phyloP scores from a whole-genome alignment of 2,888 invertebrate genomes.

The Horisme vitalbata region DNA sequence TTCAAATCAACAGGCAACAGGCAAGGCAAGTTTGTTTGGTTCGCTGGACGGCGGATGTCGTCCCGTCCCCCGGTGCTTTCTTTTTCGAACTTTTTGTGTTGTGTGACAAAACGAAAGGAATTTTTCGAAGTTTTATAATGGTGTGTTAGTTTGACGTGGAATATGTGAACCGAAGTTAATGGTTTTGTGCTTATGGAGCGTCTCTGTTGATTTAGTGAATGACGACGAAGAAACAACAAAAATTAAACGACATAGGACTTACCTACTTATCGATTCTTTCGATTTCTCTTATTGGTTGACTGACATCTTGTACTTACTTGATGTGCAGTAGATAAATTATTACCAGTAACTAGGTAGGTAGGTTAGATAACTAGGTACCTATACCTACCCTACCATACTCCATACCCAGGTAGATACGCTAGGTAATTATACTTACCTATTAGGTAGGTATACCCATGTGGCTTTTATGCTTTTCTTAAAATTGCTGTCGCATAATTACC shows the following conservation, averaged over 20 bases:
- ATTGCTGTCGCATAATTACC: no score
- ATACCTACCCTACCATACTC: no score
- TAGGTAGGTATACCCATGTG: not conserved
- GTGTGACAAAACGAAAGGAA: conserved; percentile 57
- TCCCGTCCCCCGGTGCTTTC: conserved; percentile 52
- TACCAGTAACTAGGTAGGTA: not conserved
- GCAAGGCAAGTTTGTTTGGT: conserved; percentile 66
- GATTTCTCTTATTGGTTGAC: conserved; percentile 43
- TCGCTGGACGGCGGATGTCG: conserved; percentile 65
- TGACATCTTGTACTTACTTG: conserved; percentile 11
- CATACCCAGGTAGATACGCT: not conserved
- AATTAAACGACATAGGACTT: conserved; percentile 47
- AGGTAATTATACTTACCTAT: not conserved
- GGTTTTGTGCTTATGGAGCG: conserved; percentile 38
- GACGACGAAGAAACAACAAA: conserved; percentile 42
- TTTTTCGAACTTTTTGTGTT: conserved; percentile 63
- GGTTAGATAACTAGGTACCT: not conserved
- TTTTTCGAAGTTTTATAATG: conserved; percentile 51
- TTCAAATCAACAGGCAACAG: conserved; percentile 32
- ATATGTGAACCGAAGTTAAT: conserved; percentile 50
- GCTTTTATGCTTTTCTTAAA: no score
- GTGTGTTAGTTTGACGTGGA: conserved; percentile 54
- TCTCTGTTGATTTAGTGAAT: conserved; percentile 35
- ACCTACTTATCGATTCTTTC: conserved; percentile 31
- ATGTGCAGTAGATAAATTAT: not conserved